Conservation (phyloP, 2,113 vertebrate genomes). For the Apeltes quadracus region DNA sequence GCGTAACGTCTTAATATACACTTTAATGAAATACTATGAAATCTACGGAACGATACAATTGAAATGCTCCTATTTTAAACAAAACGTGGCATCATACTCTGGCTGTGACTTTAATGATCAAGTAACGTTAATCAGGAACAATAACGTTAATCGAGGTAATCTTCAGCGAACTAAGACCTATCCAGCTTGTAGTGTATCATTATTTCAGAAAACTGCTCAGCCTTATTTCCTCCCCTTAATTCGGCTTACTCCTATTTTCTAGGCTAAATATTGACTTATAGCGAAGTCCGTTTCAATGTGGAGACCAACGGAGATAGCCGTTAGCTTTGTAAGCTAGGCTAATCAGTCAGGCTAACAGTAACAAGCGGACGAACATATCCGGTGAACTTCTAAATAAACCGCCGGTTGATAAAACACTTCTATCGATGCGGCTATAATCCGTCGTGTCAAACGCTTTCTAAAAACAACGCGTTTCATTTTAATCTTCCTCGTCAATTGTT, state of each 20-base stretch:
- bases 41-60: not conserved
- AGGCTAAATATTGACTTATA: not conserved
- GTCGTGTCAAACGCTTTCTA: not conserved
- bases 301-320: not conserved
- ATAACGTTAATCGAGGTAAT: not conserved
- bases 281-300: not conserved
- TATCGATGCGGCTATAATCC: accelerated
- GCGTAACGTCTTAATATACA: not conserved
- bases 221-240: not conserved
- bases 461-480: accelerated
- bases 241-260: not conserved
- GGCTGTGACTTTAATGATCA: not conserved
- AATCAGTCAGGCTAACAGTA: constrained; percentile 4
- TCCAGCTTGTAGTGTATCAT: not conserved
- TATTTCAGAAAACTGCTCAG: not conserved
- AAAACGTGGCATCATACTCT: not conserved
- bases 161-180: constrained; percentile 1
- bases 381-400: constrained; percentile 43
- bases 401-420: not conserved
- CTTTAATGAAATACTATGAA: not conserved
- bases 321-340: constrained; percentile 26
- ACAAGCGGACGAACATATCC: constrained; percentile 26
- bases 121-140: not conserved
- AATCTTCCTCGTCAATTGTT: accelerated
- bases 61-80: not conserved